phyloP scores from a whole-genome alignment of 2,113 vertebrate genomes.

The Athene cunicularia region DNA sequence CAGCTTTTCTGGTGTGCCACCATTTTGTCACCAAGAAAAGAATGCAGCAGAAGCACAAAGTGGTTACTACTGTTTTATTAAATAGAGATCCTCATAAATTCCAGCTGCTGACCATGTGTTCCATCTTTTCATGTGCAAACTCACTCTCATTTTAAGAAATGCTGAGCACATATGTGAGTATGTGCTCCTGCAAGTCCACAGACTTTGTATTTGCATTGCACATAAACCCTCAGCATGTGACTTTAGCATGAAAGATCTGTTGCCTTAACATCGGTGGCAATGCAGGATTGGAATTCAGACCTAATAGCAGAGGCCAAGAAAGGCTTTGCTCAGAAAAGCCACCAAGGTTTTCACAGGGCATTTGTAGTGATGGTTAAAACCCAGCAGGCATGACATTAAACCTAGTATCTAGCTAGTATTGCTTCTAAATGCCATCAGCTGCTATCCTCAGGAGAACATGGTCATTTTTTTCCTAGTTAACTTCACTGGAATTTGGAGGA shows the following conservation, averaged over 20 bases:
- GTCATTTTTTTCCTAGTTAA: background rate
- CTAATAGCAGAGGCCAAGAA: background rate
- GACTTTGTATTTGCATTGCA: background rate
- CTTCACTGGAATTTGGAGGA: background rate
- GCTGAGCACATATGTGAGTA: background rate
- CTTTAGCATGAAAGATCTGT: background rate
- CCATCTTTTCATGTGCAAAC: background rate
- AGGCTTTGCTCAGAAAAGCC: background rate
- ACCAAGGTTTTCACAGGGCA: background rate
- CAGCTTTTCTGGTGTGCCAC: background rate
- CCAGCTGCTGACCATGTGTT: constrained; percentile 25
- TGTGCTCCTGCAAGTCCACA: background rate
- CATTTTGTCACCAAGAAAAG: constrained; percentile 36
- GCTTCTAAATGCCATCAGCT: background rate
- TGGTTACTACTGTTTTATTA: constrained; percentile 52
- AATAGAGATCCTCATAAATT: background rate
- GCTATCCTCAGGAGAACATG: background rate
- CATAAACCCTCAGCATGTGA: background rate
- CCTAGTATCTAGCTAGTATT: background rate
- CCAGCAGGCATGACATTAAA: background rate
- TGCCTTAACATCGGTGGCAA: background rate
- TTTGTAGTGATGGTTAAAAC: background rate
- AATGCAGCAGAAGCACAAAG: background rate
- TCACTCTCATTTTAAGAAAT: background rate
- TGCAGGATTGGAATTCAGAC: background rate